Conservation (phyloP, 35 echinoderm and acorn worm genomes). For the Ophioderma brevispina region DNA sequence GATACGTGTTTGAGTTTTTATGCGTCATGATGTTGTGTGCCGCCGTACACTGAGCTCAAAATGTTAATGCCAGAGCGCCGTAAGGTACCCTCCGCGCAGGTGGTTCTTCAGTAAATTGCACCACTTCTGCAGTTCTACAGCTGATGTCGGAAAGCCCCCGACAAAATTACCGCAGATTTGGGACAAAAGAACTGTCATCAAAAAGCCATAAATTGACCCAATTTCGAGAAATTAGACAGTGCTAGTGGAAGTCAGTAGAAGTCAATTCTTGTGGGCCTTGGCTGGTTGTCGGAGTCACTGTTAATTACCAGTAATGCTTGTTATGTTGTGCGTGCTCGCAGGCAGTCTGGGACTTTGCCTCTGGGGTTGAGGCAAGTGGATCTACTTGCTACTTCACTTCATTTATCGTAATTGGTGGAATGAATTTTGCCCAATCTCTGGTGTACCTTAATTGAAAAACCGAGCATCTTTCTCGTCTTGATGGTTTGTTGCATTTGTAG, state of each 20-base stretch:
- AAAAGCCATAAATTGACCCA: background rate
- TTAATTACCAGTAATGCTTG: conserved; percentile 4
- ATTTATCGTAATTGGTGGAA: background rate
- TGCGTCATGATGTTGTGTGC: background rate
- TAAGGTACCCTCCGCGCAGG: background rate
- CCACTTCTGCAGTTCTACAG: background rate
- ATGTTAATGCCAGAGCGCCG: background rate
- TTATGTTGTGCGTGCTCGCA: background rate
- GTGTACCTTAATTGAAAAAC: conserved; percentile 2
- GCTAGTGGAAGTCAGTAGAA: background rate
- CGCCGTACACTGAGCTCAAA: background rate
- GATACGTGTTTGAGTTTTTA: background rate
- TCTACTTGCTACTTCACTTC: background rate
- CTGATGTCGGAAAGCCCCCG: background rate
- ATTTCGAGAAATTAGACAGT: background rate
- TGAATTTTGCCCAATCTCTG: conserved; percentile 10
- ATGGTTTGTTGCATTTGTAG: background rate
- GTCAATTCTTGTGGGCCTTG: background rate
- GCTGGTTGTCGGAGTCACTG: background rate
- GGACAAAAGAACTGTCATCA: conserved; percentile 13
- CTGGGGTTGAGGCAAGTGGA: background rate
- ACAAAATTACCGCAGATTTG: background rate
- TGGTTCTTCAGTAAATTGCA: background rate
- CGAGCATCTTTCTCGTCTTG: background rate
- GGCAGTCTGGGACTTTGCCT: background rate